phyloP scores from a whole-genome alignment of 2,888 invertebrate genomes.

The Dryobotodes eremita region DNA sequence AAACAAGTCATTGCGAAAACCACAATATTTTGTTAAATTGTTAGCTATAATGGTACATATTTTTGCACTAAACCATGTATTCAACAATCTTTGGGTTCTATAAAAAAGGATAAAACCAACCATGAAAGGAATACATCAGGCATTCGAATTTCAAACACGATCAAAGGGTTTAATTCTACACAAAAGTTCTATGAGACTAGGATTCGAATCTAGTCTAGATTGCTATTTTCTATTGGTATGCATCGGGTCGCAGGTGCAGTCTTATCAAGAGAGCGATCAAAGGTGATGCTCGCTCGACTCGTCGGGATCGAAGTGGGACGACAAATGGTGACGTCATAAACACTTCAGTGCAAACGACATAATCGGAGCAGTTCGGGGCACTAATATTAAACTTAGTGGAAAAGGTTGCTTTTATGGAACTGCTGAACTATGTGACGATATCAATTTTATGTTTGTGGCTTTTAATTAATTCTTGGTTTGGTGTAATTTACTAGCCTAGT shows the following conservation, averaged over 20 bases:
- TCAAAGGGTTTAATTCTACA: conserved; percentile 33
- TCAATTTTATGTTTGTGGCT: not conserved
- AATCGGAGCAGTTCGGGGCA: conserved; percentile 20
- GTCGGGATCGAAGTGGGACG: conserved; percentile 44
- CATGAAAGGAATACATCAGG: not conserved
- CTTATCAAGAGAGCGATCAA: conserved; percentile 61
- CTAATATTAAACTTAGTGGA: conserved; percentile 35
- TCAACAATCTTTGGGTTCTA: not conserved
- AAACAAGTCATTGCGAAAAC: conserved; percentile 3
- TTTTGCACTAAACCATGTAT: not conserved
- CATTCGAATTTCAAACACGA: conserved; percentile 15
- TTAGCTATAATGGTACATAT: not conserved
- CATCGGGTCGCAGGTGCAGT: conserved; percentile 54
- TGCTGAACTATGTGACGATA: not conserved
- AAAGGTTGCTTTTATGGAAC: conserved; percentile 19
- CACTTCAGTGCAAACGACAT: conserved; percentile 46
- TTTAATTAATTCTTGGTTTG: not conserved
- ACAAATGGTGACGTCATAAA: conserved; percentile 45
- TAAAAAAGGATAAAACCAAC: not conserved
- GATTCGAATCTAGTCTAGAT: conserved; percentile 44
- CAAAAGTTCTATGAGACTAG: conserved; percentile 27
- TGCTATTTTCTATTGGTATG: conserved; percentile 54
- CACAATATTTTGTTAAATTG: not conserved
- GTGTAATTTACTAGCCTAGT: not conserved
- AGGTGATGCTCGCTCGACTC: conserved; percentile 58